phyloP scores from a whole-genome alignment of 2,888 invertebrate genomes.

The Eristalis tenax region DNA sequence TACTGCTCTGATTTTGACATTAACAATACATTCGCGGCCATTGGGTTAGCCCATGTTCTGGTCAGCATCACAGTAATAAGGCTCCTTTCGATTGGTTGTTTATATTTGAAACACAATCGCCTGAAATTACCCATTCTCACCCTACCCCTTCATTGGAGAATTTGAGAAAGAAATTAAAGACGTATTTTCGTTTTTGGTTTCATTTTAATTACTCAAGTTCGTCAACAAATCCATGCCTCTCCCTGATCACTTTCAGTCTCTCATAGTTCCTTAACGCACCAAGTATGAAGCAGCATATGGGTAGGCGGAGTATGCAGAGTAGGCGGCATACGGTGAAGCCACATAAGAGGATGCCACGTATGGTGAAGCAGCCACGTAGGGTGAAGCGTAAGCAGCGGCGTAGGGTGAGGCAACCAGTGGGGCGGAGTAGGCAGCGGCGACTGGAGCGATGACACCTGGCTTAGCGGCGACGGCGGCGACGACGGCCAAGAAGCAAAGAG shows the following conservation, averaged over 20 bases:
- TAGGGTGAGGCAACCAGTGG: conserved; percentile 73
- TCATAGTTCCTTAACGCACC: conserved; percentile 54
- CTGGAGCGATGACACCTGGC: conserved; percentile 74
- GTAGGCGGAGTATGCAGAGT: conserved; percentile 59
- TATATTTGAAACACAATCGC: no score
- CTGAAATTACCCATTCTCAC: no score
- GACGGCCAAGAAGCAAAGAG: conserved; percentile 76
- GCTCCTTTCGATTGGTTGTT: no score
- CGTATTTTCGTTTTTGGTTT: neutral
- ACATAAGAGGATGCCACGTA: conserved; percentile 73
- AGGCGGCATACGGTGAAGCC: conserved; percentile 70
- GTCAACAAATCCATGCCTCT: neutral
- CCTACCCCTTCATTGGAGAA: no score
- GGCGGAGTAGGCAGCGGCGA: conserved; percentile 73
- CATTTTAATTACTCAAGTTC: neutral
- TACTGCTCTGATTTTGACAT: no score
- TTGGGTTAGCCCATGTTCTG: no score
- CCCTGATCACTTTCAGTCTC: neutral
- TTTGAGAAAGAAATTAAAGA: neutral
- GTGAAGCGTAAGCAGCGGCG: conserved; percentile 66
- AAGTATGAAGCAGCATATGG: conserved; percentile 72
- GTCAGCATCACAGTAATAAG: no score
- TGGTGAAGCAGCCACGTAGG: conserved; percentile 73
- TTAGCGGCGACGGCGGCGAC: conserved; percentile 76
- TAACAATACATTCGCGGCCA: no score